Conservation (phyloP, 2,797 vertebrate genomes). For the Caiman crocodilus region DNA sequence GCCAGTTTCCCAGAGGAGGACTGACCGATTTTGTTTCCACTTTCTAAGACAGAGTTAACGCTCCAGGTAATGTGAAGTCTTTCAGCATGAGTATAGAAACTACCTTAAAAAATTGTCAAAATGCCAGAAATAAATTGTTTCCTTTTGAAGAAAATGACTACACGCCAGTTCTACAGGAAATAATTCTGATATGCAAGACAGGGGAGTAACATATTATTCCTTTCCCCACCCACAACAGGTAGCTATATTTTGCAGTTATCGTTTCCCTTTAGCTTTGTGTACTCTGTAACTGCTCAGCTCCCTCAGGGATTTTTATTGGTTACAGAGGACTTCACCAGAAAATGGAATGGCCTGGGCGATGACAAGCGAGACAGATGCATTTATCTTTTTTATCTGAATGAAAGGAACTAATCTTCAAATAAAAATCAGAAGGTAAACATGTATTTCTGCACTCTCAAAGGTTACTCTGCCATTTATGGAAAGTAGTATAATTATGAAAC, state of each 20-base stretch:
- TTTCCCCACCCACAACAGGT: neutral
- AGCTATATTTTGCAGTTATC: slow-evolving; percentile 47
- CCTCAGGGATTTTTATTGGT: slow-evolving; percentile 57
- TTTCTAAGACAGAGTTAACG: neutral
- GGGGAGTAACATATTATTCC: slow-evolving; percentile 33
- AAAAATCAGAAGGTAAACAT: neutral
- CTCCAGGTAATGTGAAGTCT: neutral
- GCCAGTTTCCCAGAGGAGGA: slow-evolving; percentile 9
- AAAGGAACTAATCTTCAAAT: neutral
- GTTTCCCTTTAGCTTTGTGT: slow-evolving; percentile 50
- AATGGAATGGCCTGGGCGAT: slow-evolving; percentile 51
- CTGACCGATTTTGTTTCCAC: neutral
- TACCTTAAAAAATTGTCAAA: neutral
- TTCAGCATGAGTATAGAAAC: slow-evolving; percentile 20
- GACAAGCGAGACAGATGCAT: slow-evolving; percentile 42
- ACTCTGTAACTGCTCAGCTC: slow-evolving; percentile 51
- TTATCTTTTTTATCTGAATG: slow-evolving; percentile 44
- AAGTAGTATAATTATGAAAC: neutral
- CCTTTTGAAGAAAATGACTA: neutral
- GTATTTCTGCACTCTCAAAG: neutral
- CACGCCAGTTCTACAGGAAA: slow-evolving; percentile 31
- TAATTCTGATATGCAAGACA: neutral
- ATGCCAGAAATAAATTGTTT: slow-evolving; percentile 49
- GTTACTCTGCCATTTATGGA: neutral
- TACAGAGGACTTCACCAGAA: slow-evolving; percentile 52